A percentile compares a stretch with the other conserved stretches of the same genome.
phyloP scores from a whole-genome alignment of 2,113 vertebrate species.

The Halcyon senegalensis region DNA sequence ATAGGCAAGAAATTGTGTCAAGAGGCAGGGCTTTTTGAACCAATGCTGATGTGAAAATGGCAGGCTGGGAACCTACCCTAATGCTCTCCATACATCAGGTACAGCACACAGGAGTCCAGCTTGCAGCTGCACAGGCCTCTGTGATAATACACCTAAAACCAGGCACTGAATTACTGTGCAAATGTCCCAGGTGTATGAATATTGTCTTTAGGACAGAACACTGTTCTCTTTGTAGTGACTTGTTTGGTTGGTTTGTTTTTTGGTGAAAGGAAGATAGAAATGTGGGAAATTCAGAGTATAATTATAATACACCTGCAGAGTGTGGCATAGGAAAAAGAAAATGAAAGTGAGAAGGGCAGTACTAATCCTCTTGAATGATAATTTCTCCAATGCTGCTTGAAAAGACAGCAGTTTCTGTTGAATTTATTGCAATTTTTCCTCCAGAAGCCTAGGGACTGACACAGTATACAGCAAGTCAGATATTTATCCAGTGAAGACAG shows the following conservation, averaged over 20 bases:
- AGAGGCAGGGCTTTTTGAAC: background rate
- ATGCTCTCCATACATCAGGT: background rate
- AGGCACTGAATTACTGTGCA: background rate
- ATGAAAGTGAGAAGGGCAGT: background rate
- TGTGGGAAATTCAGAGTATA: background rate
- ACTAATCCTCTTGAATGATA: background rate
- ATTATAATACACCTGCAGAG: background rate
- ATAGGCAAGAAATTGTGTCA: background rate
- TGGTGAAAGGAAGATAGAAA: background rate
- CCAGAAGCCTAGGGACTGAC: background rate
- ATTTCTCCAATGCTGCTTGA: background rate
- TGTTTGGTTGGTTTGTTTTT: background rate
- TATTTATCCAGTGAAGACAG: background rate
- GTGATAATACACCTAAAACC: background rate
- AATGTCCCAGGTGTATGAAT: background rate
- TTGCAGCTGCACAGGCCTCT: background rate
- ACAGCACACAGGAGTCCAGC: background rate
- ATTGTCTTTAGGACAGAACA: background rate
- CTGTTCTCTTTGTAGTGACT: background rate
- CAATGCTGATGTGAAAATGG: background rate
- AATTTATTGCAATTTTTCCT: background rate
- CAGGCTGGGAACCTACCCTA: background rate
- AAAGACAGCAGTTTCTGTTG: background rate
- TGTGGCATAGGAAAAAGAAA: background rate
- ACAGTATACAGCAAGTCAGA: background rate